A percentile compares a stretch with the other conserved stretches of the same genome.
These are phyloP conservation scores for Lathronympha strigana DNA, from an alignment of 2,888 invertebrate species.

Conservation along the genomic window DNA sequence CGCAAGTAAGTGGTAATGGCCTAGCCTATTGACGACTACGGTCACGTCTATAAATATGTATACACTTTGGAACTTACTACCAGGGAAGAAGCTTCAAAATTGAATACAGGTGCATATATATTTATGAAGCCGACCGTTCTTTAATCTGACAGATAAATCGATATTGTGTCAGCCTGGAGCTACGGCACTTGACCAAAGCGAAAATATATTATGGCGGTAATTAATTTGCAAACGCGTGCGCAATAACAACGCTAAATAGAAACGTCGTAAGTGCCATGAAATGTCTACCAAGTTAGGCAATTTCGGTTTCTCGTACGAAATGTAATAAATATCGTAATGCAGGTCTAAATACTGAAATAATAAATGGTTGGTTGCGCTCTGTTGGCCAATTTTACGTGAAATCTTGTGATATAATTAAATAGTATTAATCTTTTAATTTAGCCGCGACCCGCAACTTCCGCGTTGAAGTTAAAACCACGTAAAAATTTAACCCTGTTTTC, in stretches of 20 bases:
- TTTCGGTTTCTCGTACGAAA: not conserved
- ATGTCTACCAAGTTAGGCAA: not conserved
- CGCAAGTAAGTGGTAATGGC: too few species aligned
- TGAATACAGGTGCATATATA: too few species aligned
- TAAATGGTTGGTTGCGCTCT: constrained; percentile 22
- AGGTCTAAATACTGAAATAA: constrained; percentile 33
- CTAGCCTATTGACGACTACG: too few species aligned
- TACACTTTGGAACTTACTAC: too few species aligned
- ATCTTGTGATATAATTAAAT: constrained; percentile 12
- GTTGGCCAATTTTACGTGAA: constrained; percentile 13
- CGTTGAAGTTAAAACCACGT: too few species aligned
- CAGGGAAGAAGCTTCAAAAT: too few species aligned
- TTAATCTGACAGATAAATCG: constrained; percentile 2
- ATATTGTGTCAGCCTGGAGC: constrained; percentile 21
- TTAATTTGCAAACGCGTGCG: constrained; percentile 21
- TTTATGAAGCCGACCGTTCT: not conserved
- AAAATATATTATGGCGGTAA: constrained; percentile 24
- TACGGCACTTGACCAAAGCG: not conserved
- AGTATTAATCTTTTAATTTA: too few species aligned
- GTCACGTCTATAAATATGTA: too few species aligned
- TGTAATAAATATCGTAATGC: constrained; percentile 38
- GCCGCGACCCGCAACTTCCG: too few species aligned
- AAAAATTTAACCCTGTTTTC: too few species aligned
- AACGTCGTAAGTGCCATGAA: not conserved
- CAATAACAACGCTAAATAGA: not conserved